Evolutionary conservation across 2,888 invertebrate genomes (phyloP), one percentile per base, ranked within the genome.

Genomic region (Smittia aterrima): DNA sequence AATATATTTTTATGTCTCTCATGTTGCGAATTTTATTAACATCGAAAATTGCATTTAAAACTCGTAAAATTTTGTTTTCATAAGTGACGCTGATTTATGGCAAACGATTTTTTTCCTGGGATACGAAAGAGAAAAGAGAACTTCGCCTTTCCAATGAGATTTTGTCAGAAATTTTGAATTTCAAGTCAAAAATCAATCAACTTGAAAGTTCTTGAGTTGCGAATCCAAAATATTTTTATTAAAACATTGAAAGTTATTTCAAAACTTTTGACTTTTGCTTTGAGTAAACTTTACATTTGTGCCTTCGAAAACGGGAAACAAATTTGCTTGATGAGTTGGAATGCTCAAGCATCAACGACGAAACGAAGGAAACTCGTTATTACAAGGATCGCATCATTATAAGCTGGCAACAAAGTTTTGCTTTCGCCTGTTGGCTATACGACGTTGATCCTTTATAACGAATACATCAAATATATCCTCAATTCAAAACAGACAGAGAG

Each of bases 11-110:
- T 47, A 13, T 47, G n/a, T 16, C 4, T 32, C 4, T 32, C 16
- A 58, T 18, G 58, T 58, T 58, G 58, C n/a, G 58, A 20, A 58
- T 20, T 58, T 58, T 58, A 58, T 58, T 58, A 58, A 20, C 58
- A 58, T 58, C 22, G 9, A 58, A 18, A 18, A 47, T 47, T 58
- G 58, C 58, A 58, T 58, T 58, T 58, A 58, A 58, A 58, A 58
- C 16, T 58, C 58, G 58, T 58, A 58, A 58, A 22, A 58, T 1
- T 58, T 58, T 58, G 18, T 20, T 58, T 58, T 20, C 22, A 20
- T 20, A 18, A 20, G 9, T 58, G 58, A 58, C 18, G 58, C 7
- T 18, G 58, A 58, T 58, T 58, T 58, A 58, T 58, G 58, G 9
- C 20, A 1, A 20, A 4, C 18, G 18, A 20, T 58, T 18, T 32